Base-by-base conservation (phyloP, 2,113 vertebrate genomes). In the Piprites chloris region DNA sequence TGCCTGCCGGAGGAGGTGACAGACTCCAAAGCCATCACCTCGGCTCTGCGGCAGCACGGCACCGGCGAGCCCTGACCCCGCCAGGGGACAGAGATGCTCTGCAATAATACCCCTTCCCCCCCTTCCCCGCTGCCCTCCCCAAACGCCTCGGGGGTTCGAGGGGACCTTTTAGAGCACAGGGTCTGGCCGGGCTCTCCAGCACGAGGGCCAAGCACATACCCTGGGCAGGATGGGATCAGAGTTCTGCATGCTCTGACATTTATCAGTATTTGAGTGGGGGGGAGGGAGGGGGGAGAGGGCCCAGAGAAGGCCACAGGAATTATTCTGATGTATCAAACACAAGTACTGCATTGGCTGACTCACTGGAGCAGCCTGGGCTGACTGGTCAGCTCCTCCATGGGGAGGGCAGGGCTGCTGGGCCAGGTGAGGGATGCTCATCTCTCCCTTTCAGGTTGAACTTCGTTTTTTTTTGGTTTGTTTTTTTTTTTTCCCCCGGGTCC, bases 1-100 rank as follows among this genome's bases (percentile, higher is more conserved):
- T 99, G 98, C 81, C 98, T 99, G 69, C 99, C 99, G 0, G 98
- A 99, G 78, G 99, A 99, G 97, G 99, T 99, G 93, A 99, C 99
- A 0, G 99, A 99, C 62, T 99, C 98, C 96, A 98, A 96, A 63
- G 97, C 98, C 55, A 99, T 99, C 93, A 98, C 98, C 13, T 87
- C 93, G 6, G 98, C 99, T 75, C 97, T 99, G 73, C 98, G 98
- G 96, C 98, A 98, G 96, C 98, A 99, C 83, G 66, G 47, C 2
- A 9, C 93, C 2, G 50, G 93, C 93, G 21, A 85, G 74, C 33
- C 95, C 86, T 98, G 96, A 79, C 13, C 79, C 41, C 5, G 3
- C 12, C 37, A 21, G 28, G 7, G 69, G 33, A 75, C 58, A 23
- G 78, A 85, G 80, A n/a, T 26, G 28, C 77, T 75, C 88, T 30